phyloP scores from a whole-genome alignment of 1,140 invertebrate species.

The Calycopis cecrops region DNA sequence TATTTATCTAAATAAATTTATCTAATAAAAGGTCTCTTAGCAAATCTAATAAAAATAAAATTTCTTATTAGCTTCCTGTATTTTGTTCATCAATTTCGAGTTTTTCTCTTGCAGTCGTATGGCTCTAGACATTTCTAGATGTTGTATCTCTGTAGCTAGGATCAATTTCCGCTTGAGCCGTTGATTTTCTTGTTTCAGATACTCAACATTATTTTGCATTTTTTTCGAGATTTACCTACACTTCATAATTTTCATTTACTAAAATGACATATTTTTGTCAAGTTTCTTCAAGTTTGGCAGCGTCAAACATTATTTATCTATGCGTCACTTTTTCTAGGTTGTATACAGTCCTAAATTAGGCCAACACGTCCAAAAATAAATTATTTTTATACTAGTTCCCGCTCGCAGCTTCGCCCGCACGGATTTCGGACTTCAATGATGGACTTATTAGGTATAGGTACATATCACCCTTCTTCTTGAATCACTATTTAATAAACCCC shows the following conservation, averaged over 20 bases:
- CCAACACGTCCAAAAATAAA: too few species aligned
- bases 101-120: constrained; percentile 52
- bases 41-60: too few species aligned
- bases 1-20: constrained; percentile 8
- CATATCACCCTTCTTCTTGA: too few species aligned
- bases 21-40: too few species aligned
- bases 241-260: constrained; percentile 20
- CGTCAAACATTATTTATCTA: too few species aligned
- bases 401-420: too few species aligned
- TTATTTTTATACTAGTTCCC: too few species aligned
- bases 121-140: constrained; percentile 62
- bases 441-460: too few species aligned
- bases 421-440: too few species aligned
- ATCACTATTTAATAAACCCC: too few species aligned
- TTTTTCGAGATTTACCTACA: constrained; percentile 25
- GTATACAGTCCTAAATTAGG: too few species aligned
- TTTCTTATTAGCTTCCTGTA: constrained; percentile 38
- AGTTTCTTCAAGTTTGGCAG: background rate
- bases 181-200: constrained; percentile 37
- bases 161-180: constrained; percentile 32
- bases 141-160: constrained; percentile 51
- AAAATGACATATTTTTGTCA: background rate
- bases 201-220: constrained; percentile 27
- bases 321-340: too few species aligned
- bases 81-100: constrained; percentile 30